Evolutionary conservation across 2,113 vertebrate genomes (phyloP).

Genomic region (Petroica traversi): DNA sequence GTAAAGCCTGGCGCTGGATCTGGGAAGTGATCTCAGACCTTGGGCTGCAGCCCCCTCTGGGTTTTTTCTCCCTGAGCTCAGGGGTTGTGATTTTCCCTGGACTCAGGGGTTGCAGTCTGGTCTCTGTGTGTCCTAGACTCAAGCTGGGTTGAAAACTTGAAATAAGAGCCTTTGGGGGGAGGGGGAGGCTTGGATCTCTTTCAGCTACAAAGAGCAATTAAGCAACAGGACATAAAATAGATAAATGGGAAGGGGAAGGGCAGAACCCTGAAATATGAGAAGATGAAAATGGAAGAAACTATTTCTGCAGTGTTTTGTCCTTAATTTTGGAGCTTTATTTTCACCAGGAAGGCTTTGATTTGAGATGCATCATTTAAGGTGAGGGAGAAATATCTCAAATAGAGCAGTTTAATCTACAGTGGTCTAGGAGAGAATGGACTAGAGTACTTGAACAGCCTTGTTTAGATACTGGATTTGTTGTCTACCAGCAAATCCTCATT

Average conservation of each 20-base stretch:
- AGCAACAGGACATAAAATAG: conserved; percentile 32
- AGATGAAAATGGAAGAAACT: conserved; percentile 12
- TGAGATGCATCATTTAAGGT: background rate
- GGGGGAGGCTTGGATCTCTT: conserved; percentile 2
- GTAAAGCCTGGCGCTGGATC: background rate
- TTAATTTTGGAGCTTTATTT: background rate
- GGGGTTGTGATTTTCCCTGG: background rate
- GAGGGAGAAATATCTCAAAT: background rate
- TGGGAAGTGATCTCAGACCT: background rate
- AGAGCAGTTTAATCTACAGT: background rate
- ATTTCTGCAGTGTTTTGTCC: background rate
- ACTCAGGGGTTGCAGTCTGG: background rate
- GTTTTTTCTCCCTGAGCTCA: background rate
- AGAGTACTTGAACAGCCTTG: conserved; percentile 30
- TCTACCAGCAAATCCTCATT: conserved; percentile 62
- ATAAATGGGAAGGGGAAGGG: conserved; percentile 23
- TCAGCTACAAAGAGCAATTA: conserved; percentile 40
- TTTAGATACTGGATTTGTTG: conserved; percentile 61
- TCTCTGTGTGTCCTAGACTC: background rate
- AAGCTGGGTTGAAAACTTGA: conserved; percentile 15
- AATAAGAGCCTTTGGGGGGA: conserved; percentile 26
- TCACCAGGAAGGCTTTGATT: background rate
- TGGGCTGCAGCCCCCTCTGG: background rate
- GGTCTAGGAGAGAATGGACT: conserved; percentile 10
- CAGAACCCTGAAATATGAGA: background rate